These are phyloP conservation scores for Anhinga anhinga DNA, from an alignment of 2,113 vertebrate species.

Conservation along the genomic window DNA sequence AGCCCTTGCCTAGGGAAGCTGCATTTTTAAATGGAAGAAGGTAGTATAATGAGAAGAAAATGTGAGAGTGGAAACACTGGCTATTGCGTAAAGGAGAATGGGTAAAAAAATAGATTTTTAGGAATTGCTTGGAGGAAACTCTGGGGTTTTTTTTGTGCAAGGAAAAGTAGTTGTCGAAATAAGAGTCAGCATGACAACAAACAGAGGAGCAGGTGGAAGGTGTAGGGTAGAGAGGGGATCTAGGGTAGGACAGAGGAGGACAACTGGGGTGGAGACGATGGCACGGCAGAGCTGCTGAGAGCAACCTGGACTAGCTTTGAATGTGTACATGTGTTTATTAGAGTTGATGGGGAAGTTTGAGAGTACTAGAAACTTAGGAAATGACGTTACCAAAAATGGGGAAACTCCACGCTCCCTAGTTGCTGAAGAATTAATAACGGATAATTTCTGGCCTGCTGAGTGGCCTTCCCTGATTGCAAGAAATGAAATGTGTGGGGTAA, in stretches of 20 bases:
- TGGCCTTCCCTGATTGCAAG: neutral
- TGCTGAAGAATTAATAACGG: neutral
- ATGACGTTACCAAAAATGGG: neutral
- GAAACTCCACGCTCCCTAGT: neutral
- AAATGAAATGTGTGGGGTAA: neutral
- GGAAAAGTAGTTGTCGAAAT: neutral
- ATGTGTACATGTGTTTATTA: neutral
- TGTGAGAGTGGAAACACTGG: neutral
- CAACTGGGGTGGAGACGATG: rapidly evolving
- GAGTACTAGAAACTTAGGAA: neutral
- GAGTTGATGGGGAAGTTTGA: neutral
- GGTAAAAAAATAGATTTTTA: neutral
- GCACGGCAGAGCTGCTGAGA: neutral
- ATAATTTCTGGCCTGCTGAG: neutral
- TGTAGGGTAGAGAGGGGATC: too few relatives aligned
- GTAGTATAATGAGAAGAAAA: neutral
- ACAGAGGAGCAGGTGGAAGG: neutral
- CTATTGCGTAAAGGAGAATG: neutral
- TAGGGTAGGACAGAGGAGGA: neutral
- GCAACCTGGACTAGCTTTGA: neutral
- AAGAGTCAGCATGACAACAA: too few relatives aligned
- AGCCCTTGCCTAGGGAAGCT: neutral
- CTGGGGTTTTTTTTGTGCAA: neutral
- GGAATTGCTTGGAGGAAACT: neutral
- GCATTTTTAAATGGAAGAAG: neutral